Conservation (phyloP, 2,797 vertebrate species). For the Premnoplex brunnescens region DNA sequence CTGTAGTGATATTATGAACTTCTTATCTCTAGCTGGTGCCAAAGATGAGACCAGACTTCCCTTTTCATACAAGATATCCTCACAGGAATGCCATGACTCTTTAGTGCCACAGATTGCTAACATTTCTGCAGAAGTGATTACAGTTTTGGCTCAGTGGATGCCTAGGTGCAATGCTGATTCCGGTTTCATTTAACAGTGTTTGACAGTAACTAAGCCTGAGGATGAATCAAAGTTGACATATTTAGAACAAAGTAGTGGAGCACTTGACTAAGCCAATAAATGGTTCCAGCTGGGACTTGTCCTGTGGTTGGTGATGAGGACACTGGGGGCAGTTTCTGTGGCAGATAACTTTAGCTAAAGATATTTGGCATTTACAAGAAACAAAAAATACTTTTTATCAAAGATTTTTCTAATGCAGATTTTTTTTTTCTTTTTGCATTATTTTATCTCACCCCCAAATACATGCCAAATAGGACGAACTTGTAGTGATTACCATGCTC, state of each 20-base stretch:
- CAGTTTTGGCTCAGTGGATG: slow-evolving; percentile 43
- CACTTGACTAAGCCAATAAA: slow-evolving; percentile 69
- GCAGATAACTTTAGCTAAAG: not conserved
- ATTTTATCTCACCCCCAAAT: not conserved
- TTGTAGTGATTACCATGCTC: not conserved
- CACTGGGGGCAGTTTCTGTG: not conserved
- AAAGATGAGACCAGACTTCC: not conserved
- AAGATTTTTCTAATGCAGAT: not conserved
- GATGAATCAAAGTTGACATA: slow-evolving; percentile 70
- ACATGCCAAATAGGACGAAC: fast-evolving
- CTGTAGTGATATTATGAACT: not conserved
- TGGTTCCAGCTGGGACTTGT: slow-evolving; percentile 67
- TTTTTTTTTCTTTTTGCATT: not conserved
- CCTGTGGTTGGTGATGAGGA: slow-evolving; percentile 22
- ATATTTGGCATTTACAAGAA: slow-evolving; percentile 14
- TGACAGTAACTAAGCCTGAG: slow-evolving; percentile 57
- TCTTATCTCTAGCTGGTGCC: not conserved
- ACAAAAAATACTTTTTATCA: not conserved
- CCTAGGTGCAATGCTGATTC: slow-evolving; percentile 43
- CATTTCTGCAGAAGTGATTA: slow-evolving; percentile 45
- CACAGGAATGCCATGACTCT: not conserved
- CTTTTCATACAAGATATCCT: not conserved
- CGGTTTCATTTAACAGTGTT: slow-evolving; percentile 60
- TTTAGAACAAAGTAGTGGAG: slow-evolving; percentile 65
- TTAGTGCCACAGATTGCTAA: not conserved